A percentile compares a stretch with the other conserved stretches of the same genome.
Conservation (phyloP, 2,888 invertebrate genomes). For the Glyphotaelius pellucidus region DNA sequence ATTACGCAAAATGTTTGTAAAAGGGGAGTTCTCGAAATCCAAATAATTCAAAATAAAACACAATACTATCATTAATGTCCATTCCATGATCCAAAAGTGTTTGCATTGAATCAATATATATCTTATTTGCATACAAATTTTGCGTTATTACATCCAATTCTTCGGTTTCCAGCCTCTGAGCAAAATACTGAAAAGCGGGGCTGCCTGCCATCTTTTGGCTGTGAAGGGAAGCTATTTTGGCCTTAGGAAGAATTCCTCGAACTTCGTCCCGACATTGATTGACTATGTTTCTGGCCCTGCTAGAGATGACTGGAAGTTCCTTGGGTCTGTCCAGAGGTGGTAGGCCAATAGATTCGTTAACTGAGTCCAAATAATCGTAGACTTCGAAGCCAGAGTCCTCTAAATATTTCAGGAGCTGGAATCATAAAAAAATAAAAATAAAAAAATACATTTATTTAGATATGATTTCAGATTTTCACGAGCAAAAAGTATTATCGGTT, state of each 20-base stretch:
- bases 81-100: constrained; percentile 33
- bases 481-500: too few relatives aligned
- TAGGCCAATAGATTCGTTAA: constrained; percentile 43
- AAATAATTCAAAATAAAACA: constrained; percentile 44
- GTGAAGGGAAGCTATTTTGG: constrained; percentile 47
- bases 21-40: constrained; percentile 32
- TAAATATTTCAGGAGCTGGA: constrained; percentile 42
- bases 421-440: neutral
- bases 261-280: constrained; percentile 49
- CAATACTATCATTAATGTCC: constrained; percentile 3
- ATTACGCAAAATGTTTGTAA: neutral
- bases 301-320: neutral
- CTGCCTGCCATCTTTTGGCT: constrained; percentile 43
- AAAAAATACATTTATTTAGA: too few relatives aligned
- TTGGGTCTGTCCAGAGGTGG: constrained; percentile 12
- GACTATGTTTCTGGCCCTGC: neutral
- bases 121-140: constrained; percentile 1
- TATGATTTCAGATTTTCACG: too few relatives aligned
- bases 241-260: constrained; percentile 45
- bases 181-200: constrained; percentile 45
- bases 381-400: constrained; percentile 52
- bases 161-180: constrained; percentile 30
- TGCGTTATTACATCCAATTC: constrained; percentile 10
- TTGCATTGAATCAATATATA: neutral
- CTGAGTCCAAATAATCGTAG: constrained; percentile 18